Evolutionary conservation across 2,888 invertebrate genomes (phyloP), one percentile per base, ranked within the genome.

Genomic region (Macaria notata): DNA sequence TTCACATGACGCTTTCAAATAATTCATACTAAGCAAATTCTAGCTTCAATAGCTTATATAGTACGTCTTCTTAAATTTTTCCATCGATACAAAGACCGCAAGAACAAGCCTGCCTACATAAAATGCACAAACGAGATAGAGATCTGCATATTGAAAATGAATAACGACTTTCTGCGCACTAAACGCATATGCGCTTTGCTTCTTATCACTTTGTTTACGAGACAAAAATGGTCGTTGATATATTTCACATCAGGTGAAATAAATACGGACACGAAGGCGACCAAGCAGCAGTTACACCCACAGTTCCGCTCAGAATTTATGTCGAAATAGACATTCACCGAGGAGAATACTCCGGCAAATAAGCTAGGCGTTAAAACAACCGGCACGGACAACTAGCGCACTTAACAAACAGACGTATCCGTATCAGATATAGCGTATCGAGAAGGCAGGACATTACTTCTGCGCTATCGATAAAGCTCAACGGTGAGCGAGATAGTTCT

Each of bases 331-430:
- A 84, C 88, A 86, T 85, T 88, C 86, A 83, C 83, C 79, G 74
- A 77, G 69, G 82, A 84, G 83, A 86, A 88, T 84, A 85, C 82
- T 86, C 78, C 79, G 84, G 85, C 88, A 89, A 89, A 88, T 86
- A 88, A 88, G 81, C 86, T 78, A 86, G 88, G 90, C 86, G 89
- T 90, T 91, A 89, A 89, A 87, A 88, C 87, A 86, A 86, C 87
- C 83, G 84, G 82, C 83, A 78, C 83, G 78, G 83, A 88, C 86
- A 85, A 86, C 86, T 84, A 77, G 88, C 85, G 85, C 88, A 90
- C 89, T 90, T 88, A 88, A 88, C 89, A 88, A 89, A 88, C 89
- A 88, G 89, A 88, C 90, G 83, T 88, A 88, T 85, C 87, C 86
- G 85, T 88, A 89, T 89, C 91, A 86, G 89, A 88, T 89, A 87